Base-by-base conservation (phyloP, 2,888 invertebrate genomes). In the Coremacera marginata region DNA sequence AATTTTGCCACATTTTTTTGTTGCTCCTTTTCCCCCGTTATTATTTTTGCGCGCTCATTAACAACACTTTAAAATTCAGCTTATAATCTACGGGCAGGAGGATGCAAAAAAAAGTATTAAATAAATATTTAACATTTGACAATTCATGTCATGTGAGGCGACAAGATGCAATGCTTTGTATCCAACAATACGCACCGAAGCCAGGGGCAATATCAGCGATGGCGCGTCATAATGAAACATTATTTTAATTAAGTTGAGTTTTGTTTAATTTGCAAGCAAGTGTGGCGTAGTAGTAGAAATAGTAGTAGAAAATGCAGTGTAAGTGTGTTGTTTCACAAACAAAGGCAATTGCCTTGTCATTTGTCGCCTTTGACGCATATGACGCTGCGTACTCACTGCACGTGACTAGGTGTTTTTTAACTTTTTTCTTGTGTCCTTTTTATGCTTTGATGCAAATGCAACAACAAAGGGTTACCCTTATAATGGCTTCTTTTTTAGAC, bases 241-340 rank as follows among this genome's bases (percentile, higher is more conserved):
- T 67, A 67, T 74, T 65, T 74, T 74, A 74, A 74, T 67, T 74
- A 74, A 65, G 67, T 62, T 55, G 55, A 67, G 44, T 74, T 52
- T 68, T 65, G 52, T 55, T 52, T 74, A 74, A 65, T 74, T 51
- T 37, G 65, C 67, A 65, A 55, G 55, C n/a, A 52, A 19, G 25
- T 9, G 34, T 9, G 19, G 51, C 44, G 1, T 55, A 19, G 31
- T 49, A 19, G 27, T 31, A 1, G 57, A 55, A n/a, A 16, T 55
- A 19, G 31, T 49, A 19, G 27, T 31, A 1, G 57, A 55, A n/a
- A 16, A 31, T 34, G 55, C 31, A 31, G 16, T 14, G 34, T 3
- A 70, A 25, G 19, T 5, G 44, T 16, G 55, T 55, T 5, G n/a
- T 1, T 7, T 60, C 3, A n/a, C 16, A 65, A 65, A 19, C 19